Percentiles rank a stretch among this genome's conserved stretches.
Conservation (phyloP, 2,113 vertebrate species). For the Notothenia rossii region DNA sequence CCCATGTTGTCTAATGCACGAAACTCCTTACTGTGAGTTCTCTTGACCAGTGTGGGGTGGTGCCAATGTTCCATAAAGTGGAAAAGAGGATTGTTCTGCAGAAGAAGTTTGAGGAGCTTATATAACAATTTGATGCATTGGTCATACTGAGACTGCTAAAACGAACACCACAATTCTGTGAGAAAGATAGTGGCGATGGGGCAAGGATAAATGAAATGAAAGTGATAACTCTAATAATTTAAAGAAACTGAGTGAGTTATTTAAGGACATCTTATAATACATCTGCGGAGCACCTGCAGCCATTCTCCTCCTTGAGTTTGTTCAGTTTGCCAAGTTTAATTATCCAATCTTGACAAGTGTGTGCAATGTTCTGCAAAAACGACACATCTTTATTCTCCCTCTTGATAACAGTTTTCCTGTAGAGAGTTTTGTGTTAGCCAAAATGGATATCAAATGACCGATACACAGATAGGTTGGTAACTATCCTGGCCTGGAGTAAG, state of each 20-base stretch:
- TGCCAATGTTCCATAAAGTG: background rate
- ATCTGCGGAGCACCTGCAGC: constrained; percentile 12
- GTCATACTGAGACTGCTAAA: background rate
- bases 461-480: background rate
- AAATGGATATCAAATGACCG: background rate
- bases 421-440: background rate
- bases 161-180: background rate
- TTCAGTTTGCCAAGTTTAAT: constrained; percentile 22
- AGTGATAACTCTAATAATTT: constrained; percentile 19
- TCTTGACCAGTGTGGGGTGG: background rate
- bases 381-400: background rate
- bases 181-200: background rate
- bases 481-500: background rate
- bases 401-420: background rate
- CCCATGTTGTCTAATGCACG: background rate
- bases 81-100: background rate
- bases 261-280: constrained; percentile 19
- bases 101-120: constrained; percentile 16
- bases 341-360: constrained; percentile 3
- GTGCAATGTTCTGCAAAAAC: background rate
- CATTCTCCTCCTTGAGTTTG: constrained; percentile 8
- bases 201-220: constrained; percentile 7
- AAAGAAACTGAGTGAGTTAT: background rate
- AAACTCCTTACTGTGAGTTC: background rate
- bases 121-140: constrained; percentile 5